Evolutionary conservation across 2,113 vertebrate genomes (phyloP).

Genomic region (Natator depressus): DNA sequence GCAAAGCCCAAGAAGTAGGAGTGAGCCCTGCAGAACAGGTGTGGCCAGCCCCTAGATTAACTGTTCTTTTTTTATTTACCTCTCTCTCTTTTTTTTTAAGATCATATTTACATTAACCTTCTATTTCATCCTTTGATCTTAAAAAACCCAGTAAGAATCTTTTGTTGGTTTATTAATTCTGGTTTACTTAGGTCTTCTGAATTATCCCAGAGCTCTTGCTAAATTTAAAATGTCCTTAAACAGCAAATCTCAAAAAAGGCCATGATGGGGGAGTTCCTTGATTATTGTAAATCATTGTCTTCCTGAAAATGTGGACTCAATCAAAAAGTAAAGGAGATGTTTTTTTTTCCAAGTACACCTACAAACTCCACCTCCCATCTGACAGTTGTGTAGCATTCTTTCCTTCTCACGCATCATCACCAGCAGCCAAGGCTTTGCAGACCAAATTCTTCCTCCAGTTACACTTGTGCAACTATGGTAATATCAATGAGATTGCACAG

Average conservation of each 20-base stretch:
- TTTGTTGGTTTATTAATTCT: not conserved
- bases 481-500: not conserved
- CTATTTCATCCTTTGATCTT: not conserved
- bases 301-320: not conserved
- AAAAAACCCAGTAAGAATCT: not conserved
- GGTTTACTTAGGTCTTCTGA: not conserved
- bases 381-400: not conserved
- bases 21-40: not conserved
- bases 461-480: not conserved
- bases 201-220: not conserved
- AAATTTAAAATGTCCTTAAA: not conserved
- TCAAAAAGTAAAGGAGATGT: not conserved
- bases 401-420: not conserved
- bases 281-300: not conserved
- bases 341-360: not conserved
- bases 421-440: not conserved
- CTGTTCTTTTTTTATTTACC: not conserved
- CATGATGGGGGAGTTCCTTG: fast-evolving
- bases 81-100: not conserved
- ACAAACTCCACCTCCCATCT: fast-evolving
- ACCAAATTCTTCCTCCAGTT: not conserved
- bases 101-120: not conserved
- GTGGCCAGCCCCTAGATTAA: not conserved
- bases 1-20: not conserved
- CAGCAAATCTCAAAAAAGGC: not conserved